Conservation (phyloP, 2,113 vertebrate genomes). For the Mormyrus lacerda region DNA sequence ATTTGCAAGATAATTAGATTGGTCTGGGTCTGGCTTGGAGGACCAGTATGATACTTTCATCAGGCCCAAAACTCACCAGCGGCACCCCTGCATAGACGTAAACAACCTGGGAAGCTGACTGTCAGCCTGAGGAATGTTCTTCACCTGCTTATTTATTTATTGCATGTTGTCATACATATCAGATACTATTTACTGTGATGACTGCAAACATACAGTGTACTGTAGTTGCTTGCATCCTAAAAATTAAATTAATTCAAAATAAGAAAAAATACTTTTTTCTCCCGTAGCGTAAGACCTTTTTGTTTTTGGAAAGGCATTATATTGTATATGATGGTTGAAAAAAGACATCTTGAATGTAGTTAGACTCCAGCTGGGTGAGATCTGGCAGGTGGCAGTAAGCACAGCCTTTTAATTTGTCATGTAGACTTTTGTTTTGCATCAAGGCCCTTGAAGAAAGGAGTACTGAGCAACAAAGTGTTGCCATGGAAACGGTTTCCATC, state of each 20-base stretch:
- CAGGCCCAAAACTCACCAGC: neutral
- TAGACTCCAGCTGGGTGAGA: constrained; percentile 5
- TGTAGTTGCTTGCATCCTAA: neutral
- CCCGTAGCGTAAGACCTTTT: neutral
- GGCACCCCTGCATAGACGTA: neutral
- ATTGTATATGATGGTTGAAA: neutral
- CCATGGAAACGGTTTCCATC: constrained; percentile 15
- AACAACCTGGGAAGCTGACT: neutral
- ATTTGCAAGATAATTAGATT: neutral
- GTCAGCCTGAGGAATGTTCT: neutral
- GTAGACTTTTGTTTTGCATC: constrained; percentile 2
- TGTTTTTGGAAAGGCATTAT: neutral
- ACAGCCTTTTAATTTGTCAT: neutral
- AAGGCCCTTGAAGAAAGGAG: neutral
- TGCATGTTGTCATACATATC: neutral
- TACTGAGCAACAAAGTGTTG: neutral
- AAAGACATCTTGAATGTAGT: neutral
- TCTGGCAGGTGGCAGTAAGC: constrained; percentile 12
- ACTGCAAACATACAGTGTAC: neutral
- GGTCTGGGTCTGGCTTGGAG: neutral
- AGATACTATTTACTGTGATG: neutral
- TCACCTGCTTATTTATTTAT: neutral
- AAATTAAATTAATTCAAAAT: neutral
- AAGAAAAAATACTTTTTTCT: neutral
- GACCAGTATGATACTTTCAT: neutral